These are phyloP conservation scores for Darevskia mixta DNA, from an alignment of 2,797 vertebrate genomes.

Conservation along the genomic window DNA sequence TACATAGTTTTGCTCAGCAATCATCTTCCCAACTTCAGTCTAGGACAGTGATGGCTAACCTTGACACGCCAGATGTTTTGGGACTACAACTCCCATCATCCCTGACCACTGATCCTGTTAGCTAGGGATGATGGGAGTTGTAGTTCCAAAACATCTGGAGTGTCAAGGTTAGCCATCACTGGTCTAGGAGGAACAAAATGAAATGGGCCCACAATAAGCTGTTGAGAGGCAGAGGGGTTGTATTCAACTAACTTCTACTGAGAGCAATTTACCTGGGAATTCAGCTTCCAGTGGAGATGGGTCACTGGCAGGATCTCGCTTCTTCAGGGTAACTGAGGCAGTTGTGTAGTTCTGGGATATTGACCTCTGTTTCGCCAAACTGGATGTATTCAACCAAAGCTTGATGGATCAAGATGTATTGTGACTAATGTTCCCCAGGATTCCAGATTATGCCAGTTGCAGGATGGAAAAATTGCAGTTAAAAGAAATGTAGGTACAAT, in stretches of 20 bases:
- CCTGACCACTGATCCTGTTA: too few relatives aligned
- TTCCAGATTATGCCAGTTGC: slow-evolving; percentile 21
- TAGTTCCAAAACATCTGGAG: too few relatives aligned
- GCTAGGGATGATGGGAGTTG: too few relatives aligned
- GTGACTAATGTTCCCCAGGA: slow-evolving; percentile 80
- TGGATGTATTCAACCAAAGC: slow-evolving; percentile 94
- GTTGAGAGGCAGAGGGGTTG: neutral
- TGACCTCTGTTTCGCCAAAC: slow-evolving; percentile 93
- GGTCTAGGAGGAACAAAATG: neutral
- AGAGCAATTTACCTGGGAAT: slow-evolving; percentile 86
- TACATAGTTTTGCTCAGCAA: slow-evolving; percentile 21
- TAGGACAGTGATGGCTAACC: too few relatives aligned
- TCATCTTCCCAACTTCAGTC: neutral
- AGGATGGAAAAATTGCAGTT: slow-evolving; percentile 18
- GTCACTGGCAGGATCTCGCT: slow-evolving; percentile 80
- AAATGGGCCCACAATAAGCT: neutral
- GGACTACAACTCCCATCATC: too few relatives aligned
- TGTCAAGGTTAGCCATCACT: too few relatives aligned
- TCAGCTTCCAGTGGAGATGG: slow-evolving; percentile 86
- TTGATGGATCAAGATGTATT: slow-evolving; percentile 98
- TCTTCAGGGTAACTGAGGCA: slow-evolving; percentile 82
- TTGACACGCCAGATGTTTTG: too few relatives aligned
- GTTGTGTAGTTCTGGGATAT: slow-evolving; percentile 85
- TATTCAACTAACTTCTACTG: too few relatives aligned
- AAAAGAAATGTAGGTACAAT: neutral